A percentile compares a stretch with the other conserved stretches of the same genome.
Evolutionary conservation across 2,888 invertebrate genomes (phyloP).

Genomic region (Gerris lacustris): DNA sequence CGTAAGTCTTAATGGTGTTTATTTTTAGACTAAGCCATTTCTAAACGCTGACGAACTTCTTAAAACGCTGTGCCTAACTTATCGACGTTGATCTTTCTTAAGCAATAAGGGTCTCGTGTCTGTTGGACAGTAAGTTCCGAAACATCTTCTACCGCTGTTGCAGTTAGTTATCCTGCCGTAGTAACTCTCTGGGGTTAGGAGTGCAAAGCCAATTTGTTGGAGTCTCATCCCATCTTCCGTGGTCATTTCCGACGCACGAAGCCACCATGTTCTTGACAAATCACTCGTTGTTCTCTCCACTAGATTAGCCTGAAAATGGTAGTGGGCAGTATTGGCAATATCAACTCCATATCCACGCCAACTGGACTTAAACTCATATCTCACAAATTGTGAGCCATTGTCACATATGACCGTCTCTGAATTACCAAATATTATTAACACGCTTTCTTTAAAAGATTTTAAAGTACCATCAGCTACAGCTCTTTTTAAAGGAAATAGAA

Average conservation of each 20-base stretch:
- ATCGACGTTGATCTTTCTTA: too few species aligned
- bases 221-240: conserved; percentile 26
- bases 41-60: too few species aligned
- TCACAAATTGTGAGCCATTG: conserved; percentile 28
- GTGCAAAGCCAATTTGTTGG: conserved; percentile 26
- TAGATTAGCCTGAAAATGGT: conserved; percentile 30
- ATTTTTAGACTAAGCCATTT: too few species aligned
- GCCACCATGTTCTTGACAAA: conserved; percentile 29
- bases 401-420: conserved; percentile 27
- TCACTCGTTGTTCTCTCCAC: conserved; percentile 28
- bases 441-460: neutral
- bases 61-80: too few species aligned
- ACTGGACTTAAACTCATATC: conserved; percentile 19
- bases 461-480: conserved; percentile 13
- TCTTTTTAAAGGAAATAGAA: conserved; percentile 24
- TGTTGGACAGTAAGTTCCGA: too few species aligned
- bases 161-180: conserved; percentile 4
- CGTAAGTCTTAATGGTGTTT: too few species aligned
- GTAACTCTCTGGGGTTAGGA: conserved; percentile 25
- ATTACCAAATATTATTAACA: conserved; percentile 27
- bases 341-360: conserved; percentile 16
- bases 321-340: conserved; percentile 21
- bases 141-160: too few species aligned
- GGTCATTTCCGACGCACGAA: conserved; percentile 25
- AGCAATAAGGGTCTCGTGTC: too few species aligned